phyloP scores from a whole-genome alignment of 2,888 invertebrate species.

The Copidosoma aretas region DNA sequence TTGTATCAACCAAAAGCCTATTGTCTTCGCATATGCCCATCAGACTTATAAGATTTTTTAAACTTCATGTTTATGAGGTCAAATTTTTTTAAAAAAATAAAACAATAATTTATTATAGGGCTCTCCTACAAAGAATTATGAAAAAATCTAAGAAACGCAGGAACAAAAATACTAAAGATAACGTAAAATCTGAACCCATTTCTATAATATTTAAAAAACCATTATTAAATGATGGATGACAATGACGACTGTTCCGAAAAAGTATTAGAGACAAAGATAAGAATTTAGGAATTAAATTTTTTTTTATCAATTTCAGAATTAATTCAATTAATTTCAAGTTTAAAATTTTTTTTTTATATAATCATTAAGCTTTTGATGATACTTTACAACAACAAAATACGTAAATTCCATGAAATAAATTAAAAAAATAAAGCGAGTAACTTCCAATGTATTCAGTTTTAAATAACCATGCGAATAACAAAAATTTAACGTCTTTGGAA shows the following conservation, averaged over 20 bases:
- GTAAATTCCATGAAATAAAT: background rate
- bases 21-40: background rate
- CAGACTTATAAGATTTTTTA: background rate
- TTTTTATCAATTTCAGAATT: too few species aligned
- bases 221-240: background rate
- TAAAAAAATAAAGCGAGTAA: conserved; percentile 26
- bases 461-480: conserved; percentile 33
- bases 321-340: too few species aligned
- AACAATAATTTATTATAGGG: background rate
- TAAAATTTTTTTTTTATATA: too few species aligned
- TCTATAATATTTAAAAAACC: background rate
- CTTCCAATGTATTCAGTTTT: conserved; percentile 11
- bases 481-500: conserved; percentile 24
- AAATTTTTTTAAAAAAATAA: background rate
- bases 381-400: conserved; percentile 17
- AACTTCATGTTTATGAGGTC: background rate
- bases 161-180: too few species aligned
- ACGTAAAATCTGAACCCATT: background rate
- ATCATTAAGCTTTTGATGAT: conserved; percentile 34
- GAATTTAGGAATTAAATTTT: background rate
- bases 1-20: conserved; percentile 57
- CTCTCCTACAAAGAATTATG: too few species aligned
- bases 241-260: background rate
- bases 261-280: background rate
- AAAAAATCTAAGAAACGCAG: background rate